Percentiles rank a stretch among this genome's conserved stretches.
phyloP scores from a whole-genome alignment of 1,140 invertebrate genomes.

The Drosophila burlai region DNA sequence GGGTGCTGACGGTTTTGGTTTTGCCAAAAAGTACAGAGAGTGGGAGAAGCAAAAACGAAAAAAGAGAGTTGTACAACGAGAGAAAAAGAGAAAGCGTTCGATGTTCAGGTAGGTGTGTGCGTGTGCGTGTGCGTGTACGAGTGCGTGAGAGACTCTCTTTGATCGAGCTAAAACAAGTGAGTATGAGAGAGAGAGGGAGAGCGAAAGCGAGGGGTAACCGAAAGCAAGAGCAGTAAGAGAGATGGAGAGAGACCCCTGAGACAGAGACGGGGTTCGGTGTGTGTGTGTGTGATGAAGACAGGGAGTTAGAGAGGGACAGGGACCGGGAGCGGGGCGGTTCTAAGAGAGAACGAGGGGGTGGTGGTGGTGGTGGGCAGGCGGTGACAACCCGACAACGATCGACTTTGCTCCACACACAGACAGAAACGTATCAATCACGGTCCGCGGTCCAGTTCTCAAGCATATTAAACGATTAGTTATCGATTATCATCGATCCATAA shows the following conservation, averaged over 20 bases:
- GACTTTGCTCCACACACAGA: constrained; percentile 26
- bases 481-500: background rate
- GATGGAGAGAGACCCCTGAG: background rate
- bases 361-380: constrained; percentile 24
- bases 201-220: constrained; percentile 9
- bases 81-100: constrained; percentile 80
- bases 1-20: constrained; percentile 76
- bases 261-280: constrained; percentile 12
- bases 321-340: background rate
- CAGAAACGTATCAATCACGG: constrained; percentile 5
- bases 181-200: constrained; percentile 18
- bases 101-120: constrained; percentile 46
- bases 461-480: background rate
- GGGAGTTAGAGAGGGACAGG: background rate
- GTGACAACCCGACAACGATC: constrained; percentile 51
- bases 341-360: background rate
- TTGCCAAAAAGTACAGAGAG: constrained; percentile 64
- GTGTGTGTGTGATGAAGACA: background rate
- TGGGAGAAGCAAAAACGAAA: constrained; percentile 71
- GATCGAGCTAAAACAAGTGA: constrained; percentile 15
- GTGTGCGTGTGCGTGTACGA: constrained; percentile 22
- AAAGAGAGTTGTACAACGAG: constrained; percentile 82
- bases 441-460: constrained; percentile 1
- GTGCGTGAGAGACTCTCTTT: constrained; percentile 48
- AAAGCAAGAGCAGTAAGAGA: constrained; percentile 9